Percentiles rank a stretch among this genome's conserved stretches.
phyloP scores from a whole-genome alignment of 1,140 invertebrate genomes.

The Bombus breviceps region DNA sequence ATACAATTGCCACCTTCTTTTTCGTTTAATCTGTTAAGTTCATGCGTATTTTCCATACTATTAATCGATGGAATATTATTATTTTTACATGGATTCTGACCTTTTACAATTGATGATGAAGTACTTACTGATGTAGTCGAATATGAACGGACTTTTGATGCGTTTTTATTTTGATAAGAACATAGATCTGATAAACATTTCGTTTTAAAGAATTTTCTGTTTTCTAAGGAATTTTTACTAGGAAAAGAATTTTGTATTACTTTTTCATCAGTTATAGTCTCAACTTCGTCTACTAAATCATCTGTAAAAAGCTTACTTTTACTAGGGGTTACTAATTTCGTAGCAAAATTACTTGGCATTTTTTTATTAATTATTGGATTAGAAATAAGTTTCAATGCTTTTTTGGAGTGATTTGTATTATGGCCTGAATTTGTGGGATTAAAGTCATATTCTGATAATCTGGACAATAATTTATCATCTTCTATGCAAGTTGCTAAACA shows the following conservation, averaged over 20 bases:
- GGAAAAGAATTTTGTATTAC: not conserved
- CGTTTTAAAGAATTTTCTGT: slow-evolving; percentile 73
- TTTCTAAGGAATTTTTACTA: slow-evolving; percentile 11
- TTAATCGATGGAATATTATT: slow-evolving; percentile 40
- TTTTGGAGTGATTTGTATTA: not conserved
- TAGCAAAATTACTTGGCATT: not conserved
- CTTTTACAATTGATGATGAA: slow-evolving; percentile 10
- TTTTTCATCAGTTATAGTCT: not conserved
- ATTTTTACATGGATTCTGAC: slow-evolving; percentile 34
- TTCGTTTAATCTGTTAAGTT: slow-evolving; percentile 59
- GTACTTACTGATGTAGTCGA: slow-evolving; percentile 59
- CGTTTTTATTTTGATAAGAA: slow-evolving; percentile 35
- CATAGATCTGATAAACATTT: slow-evolving; percentile 71
- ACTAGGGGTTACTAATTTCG: not conserved
- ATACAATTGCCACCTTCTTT: slow-evolving; percentile 52
- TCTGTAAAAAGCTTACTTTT: not conserved
- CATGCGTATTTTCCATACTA: slow-evolving; percentile 24
- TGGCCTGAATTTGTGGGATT: not conserved
- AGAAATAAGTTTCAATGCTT: not conserved
- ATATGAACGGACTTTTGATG: slow-evolving; percentile 28
- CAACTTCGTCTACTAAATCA: slow-evolving; percentile 4
- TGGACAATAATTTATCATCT: slow-evolving; percentile 57
- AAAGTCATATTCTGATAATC: slow-evolving; percentile 49
- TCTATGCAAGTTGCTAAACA: slow-evolving; percentile 65
- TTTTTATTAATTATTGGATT: not conserved